Evolutionary conservation across 2,113 vertebrate species (phyloP).

Genomic region (Rostratula benghalensis): DNA sequence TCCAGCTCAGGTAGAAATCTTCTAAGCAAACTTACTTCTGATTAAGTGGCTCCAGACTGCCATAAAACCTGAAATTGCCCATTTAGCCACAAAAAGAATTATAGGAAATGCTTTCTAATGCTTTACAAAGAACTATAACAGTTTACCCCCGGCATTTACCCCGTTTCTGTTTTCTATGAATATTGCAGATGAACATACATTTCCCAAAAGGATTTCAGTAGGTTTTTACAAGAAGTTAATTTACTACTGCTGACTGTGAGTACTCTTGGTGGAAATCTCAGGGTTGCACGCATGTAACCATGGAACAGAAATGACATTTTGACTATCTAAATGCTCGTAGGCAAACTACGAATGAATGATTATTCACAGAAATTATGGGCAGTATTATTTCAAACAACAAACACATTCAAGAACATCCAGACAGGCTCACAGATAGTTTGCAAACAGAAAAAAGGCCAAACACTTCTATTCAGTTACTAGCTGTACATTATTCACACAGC

Average conservation of each 20-base stretch:
- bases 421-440: slow-evolving; percentile 39
- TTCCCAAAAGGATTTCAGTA: neutral
- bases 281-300: neutral
- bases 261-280: slow-evolving; percentile 1
- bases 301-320: slow-evolving; percentile 53
- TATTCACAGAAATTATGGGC: slow-evolving; percentile 41
- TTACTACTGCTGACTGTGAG: neutral
- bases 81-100: neutral
- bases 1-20: neutral
- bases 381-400: slow-evolving; percentile 46
- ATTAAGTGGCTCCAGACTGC: neutral
- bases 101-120: neutral
- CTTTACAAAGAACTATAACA: neutral
- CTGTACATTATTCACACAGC: slow-evolving; percentile 26
- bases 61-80: neutral
- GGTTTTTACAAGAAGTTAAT: neutral
- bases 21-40: neutral
- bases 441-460: slow-evolving; percentile 33
- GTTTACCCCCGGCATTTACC: neutral
- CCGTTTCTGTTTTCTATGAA: rapidly evolving
- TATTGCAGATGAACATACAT: neutral
- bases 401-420: slow-evolving; percentile 52
- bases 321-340: neutral
- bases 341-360: slow-evolving; percentile 34
- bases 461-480: slow-evolving; percentile 23